These are phyloP conservation scores for Spheniscus humboldti DNA, from an alignment of 2,797 vertebrate species.

Conservation along the genomic window DNA sequence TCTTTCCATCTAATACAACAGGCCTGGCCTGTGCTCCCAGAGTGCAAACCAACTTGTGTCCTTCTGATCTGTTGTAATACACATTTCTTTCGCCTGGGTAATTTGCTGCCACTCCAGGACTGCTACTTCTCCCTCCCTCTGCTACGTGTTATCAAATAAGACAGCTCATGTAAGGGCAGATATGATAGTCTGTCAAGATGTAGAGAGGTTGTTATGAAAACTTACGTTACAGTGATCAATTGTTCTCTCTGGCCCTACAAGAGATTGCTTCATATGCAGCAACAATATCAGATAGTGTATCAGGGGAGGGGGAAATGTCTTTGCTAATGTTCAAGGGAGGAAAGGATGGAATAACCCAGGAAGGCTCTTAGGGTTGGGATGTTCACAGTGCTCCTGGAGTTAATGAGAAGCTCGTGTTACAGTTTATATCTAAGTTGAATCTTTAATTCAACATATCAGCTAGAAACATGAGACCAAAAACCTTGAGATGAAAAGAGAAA, in stretches of 20 bases:
- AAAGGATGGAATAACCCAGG: not conserved
- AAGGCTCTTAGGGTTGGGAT: not conserved
- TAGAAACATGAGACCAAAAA: not conserved
- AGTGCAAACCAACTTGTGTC: too few relatives aligned
- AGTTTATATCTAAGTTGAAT: not conserved
- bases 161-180: not conserved
- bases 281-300: not conserved
- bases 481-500: not conserved
- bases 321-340: not conserved
- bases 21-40: not conserved
- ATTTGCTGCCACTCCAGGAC: not conserved
- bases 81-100: not conserved
- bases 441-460: not conserved
- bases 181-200: not conserved
- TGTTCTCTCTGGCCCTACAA: not conserved
- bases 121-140: not conserved
- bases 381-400: not conserved
- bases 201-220: not conserved
- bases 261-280: not conserved
- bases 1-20: not conserved
- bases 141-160: too few relatives aligned
- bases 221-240: not conserved
- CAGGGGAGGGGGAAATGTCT: accelerated
- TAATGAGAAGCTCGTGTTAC: not conserved
- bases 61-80: not conserved